Base-by-base conservation (phyloP, 2,797 vertebrate genomes). In the Chelon labrosus region DNA sequence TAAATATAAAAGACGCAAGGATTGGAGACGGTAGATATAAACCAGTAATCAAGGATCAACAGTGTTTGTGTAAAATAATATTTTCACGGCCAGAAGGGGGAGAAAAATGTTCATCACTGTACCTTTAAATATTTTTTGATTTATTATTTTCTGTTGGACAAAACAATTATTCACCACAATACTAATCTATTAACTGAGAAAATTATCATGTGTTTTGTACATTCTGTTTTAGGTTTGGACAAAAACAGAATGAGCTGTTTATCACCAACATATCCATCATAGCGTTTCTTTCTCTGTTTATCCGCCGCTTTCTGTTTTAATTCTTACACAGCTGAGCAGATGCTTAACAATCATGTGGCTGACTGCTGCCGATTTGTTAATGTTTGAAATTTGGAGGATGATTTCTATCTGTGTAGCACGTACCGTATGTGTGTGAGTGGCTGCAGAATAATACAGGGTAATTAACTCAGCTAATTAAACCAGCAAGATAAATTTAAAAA, bases 401-500 rank as follows among this genome's bases (percentile, higher is more conserved):
- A 85, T 84, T 80, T 69, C 47, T 68, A 66, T 88, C 78, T 76
- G 22, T 58, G 38, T 12, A 53, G 39, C 31, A 20, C 27, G 6
- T 35, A 7, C 6, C 17, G 17, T 65, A 46, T 72, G 31, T 58
- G 60, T 35, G n/a, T 38, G 16, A 47, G 58, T 6, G 10, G 3
- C 37, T 38, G 59, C 27, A 31, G 65, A 73, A 64, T 46, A 50
- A 41, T 47, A 35, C 46, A 9, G 27, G 44, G 47, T 69, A 80
- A 89, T 90, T 89, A 90, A 66, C 69, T 79, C 59, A 4, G 56
- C 73, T 75, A 73, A 86, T 88, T 83, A 90, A 77, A 79, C 79
- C 70, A 39, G 61, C 9, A 13, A 61, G 83, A 87, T 81, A 69
- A 77, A 66, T 74, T 19, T 65, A 63, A 83, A 35, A 76, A 65